Base-by-base conservation (phyloP, 2,797 vertebrate species). In the Sternotherus odoratus region DNA sequence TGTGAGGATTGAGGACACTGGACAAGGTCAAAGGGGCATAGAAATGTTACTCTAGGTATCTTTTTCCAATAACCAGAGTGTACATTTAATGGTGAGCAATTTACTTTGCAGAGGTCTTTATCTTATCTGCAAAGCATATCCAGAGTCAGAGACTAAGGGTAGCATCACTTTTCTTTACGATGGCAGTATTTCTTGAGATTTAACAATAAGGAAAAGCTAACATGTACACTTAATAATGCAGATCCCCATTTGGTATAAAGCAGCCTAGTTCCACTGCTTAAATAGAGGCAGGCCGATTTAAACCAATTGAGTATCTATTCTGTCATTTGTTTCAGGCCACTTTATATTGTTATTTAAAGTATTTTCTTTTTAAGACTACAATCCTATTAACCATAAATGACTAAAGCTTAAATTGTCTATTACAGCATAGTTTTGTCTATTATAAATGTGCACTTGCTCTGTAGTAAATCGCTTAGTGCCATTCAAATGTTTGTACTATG, bases 401-500 rank as follows among this genome's bases (percentile, higher is more conserved):
- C 8, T 15, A 74, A 48, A 79, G 66, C 28, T 87, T 88, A 11
- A 69, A 19, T 30, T 69, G 39, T 82, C 10, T 84, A 2, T 17
- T 85, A n/a, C 3, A 60, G 6, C 10, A 48, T 9, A 60, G 57
- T 88, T 56, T 74, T 23, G 3, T 74, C 82, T 83, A n/a, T 82
- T 78, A 85, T 50, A 89, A 88, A 86, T 89, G 36, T 9, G 2
- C 51, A 53, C 21, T 82, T 93, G 60, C 54, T 90, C 60, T 85
- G 24, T 80, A 79, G 82, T 81, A 94, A 87, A 85, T 46, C 19
- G 26, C 19, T 80, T 94, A 56, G 12, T 77, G 30, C 26, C 46
- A 86, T 79, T 93, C 83, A 89, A 43, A 81, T 57, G 28, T 53
- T 88, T 96, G 43, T 87, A 60, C 56, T 81, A 91, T 80, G 82